Conservation (phyloP, 2,113 vertebrate genomes). For the Dromas ardeola region DNA sequence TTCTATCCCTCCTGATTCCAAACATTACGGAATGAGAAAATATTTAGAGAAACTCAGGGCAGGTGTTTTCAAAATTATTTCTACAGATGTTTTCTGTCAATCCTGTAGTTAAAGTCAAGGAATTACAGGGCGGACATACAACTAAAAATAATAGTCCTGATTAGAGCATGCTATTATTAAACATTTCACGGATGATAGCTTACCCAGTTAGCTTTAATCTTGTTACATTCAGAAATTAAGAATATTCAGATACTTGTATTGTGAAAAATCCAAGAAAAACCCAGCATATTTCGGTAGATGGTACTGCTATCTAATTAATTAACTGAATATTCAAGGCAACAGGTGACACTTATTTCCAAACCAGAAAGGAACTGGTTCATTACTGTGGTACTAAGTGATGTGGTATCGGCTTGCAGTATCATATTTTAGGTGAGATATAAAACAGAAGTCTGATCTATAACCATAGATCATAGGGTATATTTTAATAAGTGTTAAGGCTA, state of each 20-base stretch:
- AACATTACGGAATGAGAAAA: neutral
- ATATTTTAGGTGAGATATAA: constrained; percentile 27
- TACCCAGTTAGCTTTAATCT: neutral
- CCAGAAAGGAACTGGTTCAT: neutral
- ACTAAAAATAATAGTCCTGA: neutral
- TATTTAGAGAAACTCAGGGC: neutral
- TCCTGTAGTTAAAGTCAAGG: neutral
- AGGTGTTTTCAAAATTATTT: neutral
- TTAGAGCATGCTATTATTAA: neutral
- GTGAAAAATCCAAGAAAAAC: neutral
- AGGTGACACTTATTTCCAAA: neutral
- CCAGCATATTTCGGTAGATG: neutral
- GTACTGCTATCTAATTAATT: neutral
- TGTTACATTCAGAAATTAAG: neutral
- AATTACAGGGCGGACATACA: neutral
- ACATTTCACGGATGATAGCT: neutral
- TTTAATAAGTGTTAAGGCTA: constrained; percentile 14
- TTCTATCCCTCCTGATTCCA: neutral
- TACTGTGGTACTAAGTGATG: neutral
- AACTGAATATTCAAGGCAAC: neutral
- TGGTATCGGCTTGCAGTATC: neutral
- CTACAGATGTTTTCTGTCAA: neutral
- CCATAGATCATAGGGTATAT: neutral
- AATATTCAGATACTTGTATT: neutral
- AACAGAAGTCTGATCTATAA: constrained; percentile 24